Base-by-base conservation (phyloP, 2,888 invertebrate genomes). In the Anarsia innoxiella region DNA sequence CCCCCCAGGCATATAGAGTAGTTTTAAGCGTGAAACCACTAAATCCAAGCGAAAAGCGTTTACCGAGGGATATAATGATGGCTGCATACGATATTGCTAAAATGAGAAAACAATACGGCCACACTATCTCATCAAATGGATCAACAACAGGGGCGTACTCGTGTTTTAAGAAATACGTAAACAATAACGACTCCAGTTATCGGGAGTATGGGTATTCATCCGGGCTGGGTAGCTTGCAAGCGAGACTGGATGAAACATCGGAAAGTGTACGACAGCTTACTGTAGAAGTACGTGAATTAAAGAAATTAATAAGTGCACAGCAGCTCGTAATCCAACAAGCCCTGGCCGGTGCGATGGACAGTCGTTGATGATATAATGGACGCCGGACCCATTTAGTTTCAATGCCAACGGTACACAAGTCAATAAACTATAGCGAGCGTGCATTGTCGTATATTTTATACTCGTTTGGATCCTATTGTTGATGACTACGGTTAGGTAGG, bases 11-110 rank as follows among this genome's bases (percentile, higher is more conserved):
- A 0, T 92, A 94, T 53, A 82, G 93, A 47, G 93, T 93, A 1
- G 94, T 94, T 1, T 66, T 94, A 23, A 93, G 93, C 50, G 94
- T 94, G 0, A 92, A 93, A 64, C 94, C 94, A 0, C 72, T 94
- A 36, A 94, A 94, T 76, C 94, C 93, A 0, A 89, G 93, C 45
- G 94, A 94, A 60, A 93, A 92, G 59, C 87, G 94, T 29, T 74
- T 94, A 28, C 94, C 94, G 0, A 86, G 90, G 37, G 93, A 93
- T 47, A 91, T 94, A 50, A 87, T 94, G 64, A 90, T 90, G 79
- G 89, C 91, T 1, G 94, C 94, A 6, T 91, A 93, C 59, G 92
- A 93, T 52, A 91, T 94, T 30, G 94, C 93, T 1, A 65, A 92
- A 59, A 89, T 90, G 74, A 84, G 92, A 28, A 93, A 92, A 60